phyloP scores from a whole-genome alignment of 2,113 vertebrate species.

The Sinocyclocheilus maitianheensis region DNA sequence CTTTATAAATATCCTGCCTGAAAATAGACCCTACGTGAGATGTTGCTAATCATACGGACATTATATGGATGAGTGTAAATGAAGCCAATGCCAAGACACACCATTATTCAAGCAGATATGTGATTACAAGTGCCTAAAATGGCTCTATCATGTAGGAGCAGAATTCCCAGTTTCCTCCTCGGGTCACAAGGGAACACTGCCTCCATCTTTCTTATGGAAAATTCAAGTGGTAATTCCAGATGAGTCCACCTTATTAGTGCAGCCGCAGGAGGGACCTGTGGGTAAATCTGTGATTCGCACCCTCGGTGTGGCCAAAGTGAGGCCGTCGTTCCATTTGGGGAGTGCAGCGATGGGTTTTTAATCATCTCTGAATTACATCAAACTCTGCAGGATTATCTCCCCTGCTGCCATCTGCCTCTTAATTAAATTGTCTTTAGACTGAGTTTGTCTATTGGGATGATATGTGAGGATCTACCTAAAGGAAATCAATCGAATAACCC shows the following conservation, averaged over 20 bases:
- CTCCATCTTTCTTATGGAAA: constrained; percentile 18
- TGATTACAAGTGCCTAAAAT: constrained; percentile 7
- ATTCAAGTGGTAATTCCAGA: background rate
- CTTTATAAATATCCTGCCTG: constrained; percentile 8
- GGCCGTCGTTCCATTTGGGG: constrained; percentile 18
- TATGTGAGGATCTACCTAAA: constrained; percentile 14
- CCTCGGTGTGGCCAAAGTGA: constrained; percentile 31
- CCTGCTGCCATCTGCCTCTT: constrained; percentile 34
- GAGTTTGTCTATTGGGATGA: constrained; percentile 26
- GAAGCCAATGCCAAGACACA: background rate
- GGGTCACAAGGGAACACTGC: background rate
- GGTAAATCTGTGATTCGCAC: constrained; percentile 32
- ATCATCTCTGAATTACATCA: constrained; percentile 44
- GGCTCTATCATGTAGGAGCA: background rate
- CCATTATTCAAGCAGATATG: background rate
- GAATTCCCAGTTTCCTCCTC: constrained; percentile 8
- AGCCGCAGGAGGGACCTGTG: background rate
- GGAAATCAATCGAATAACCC: constrained; percentile 24
- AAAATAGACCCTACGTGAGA: constrained; percentile 21
- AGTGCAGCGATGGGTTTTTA: constrained; percentile 39
- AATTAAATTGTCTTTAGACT: constrained; percentile 52
- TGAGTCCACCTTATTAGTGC: constrained; percentile 12
- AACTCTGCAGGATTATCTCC: constrained; percentile 47
- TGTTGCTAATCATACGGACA: background rate
- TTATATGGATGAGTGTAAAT: constrained; percentile 4